Base-by-base conservation (phyloP, 1,140 invertebrate genomes). In the Drosophila mojavensis region DNA sequence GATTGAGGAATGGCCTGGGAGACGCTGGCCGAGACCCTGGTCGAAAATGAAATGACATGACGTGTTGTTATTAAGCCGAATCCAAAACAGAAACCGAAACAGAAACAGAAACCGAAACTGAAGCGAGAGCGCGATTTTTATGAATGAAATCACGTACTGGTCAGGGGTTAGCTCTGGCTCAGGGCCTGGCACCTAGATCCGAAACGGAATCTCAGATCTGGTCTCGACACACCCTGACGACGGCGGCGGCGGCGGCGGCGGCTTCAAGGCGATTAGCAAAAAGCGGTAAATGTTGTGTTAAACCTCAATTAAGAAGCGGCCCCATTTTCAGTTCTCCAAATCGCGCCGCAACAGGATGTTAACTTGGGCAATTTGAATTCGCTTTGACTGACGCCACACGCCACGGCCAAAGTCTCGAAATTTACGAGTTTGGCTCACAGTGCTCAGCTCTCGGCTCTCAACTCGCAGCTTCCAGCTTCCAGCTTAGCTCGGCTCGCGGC, bases 221-320 rank as follows among this genome's bases (percentile, higher is more conserved):
- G 48, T 28, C 47, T 39, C 15, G 73, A 45, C 64, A 74, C 65
- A 61, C 64, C 58, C 54, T 28, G 36, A 60, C 54, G 66, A 24
- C 56, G 64, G n/a, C 50, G 36, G 3, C 54, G 28, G 5, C 58
- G 66, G 26, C 63, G 68, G 47, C 79, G 75, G 70, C 72, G 74
- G 71, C 79, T 72, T 84, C 81, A 84, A 86, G 82, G 81, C 81
- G 82, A 86, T 86, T 86, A 86, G 81, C 82, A 79, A 86, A 86
- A 86, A 86, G 82, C 82, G 82, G 82, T 86, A 86, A 86, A 86
- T 86, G 82, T 86, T 86, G 82, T 86, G 82, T 84, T 86, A 86
- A 84, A 84, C 82, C 81, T 86, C 82, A 86, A 86, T 86, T 86
- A 84, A 86, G 82, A 70, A 33, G 39, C 53, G 64, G 54, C 47